Evolutionary conservation across 1,140 invertebrate species (phyloP).

Genomic region (Aphis gossypii): DNA sequence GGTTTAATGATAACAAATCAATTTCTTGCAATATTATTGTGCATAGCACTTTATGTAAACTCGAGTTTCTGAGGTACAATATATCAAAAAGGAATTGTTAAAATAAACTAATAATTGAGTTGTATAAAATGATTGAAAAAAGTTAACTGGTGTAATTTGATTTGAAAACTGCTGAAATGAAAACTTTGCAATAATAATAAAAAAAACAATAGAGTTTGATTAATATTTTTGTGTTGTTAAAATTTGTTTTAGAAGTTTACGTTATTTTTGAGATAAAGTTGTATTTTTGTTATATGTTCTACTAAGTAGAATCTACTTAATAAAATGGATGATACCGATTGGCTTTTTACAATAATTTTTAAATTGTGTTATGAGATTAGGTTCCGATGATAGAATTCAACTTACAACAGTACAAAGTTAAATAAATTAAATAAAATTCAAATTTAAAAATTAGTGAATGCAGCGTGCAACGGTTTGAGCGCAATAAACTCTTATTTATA

Average conservation of each 20-base stretch:
- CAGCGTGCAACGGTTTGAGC: not conserved
- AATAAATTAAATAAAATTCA: not conserved
- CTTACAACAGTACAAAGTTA: not conserved
- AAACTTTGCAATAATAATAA: not conserved
- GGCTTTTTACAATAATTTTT: not conserved
- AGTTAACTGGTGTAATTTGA: not conserved
- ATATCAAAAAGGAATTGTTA: not conserved
- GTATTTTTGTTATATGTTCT: not conserved
- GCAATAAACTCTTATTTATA: not conserved
- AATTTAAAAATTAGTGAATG: not conserved
- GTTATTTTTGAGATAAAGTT: not conserved
- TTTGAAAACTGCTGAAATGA: not conserved
- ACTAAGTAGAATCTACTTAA: not conserved
- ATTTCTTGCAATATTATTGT: not conserved
- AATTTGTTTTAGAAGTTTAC: not conserved
- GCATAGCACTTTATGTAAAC: not conserved
- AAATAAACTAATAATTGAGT: conserved; percentile 40
- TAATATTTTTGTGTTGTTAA: not conserved
- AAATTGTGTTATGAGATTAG: not conserved
- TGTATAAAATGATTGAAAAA: conserved; percentile 24
- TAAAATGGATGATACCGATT: not conserved
- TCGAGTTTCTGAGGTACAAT: not conserved
- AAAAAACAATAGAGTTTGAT: not conserved
- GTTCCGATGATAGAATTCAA: not conserved
- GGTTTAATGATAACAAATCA: not conserved